Evolutionary conservation across 1,140 invertebrate genomes (phyloP), one percentile per base, ranked within the genome.

Genomic region (Apis laboriosa): DNA sequence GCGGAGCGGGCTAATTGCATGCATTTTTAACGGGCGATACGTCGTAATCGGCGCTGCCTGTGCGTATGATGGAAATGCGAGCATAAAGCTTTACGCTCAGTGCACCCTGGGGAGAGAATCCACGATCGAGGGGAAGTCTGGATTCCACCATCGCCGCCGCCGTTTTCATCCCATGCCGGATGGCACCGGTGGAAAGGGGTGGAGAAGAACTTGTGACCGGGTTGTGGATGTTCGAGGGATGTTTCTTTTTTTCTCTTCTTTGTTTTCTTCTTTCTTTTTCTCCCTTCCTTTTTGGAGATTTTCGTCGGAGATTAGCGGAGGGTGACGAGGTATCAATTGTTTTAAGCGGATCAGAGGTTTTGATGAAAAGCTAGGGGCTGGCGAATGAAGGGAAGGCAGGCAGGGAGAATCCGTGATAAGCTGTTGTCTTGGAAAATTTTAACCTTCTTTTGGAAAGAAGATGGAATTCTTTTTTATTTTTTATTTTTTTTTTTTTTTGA

Each of bases 1-100:
- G 87, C 77, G 63, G 60, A 76, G 58, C 55, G 21, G 56, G 82
- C 87, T 92, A 92, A 92, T 92, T 92, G 91, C 91, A 92, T 92
- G 86, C 90, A 92, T 92, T 92, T 92, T 92, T 92, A 92, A 92
- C 85, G 77, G 67, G 13, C 75, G 79, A 89, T 85, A 87, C 87
- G 87, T 91, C 91, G 88, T 91, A 90, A 92, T 92, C 90, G 89
- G 83, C 76, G 56, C 67, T 78, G 77, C 9, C 75, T 28, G 28
- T 1, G 28, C 68, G 76, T 83, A 92, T 91, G 90, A 91, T 91
- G 90, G 87, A 91, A 91, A 91, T 86, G 87, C 85, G 75, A 82
- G 83, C 83, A 73, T 88, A 88, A 90, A 88, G 86, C 84, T 84
- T 84, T 82, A 88, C 74, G 70, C 85, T 76, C 71, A 71, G 17